These are phyloP conservation scores for Trichosurus vulpecula DNA, from an alignment of 2,797 vertebrate species.

Conservation along the genomic window DNA sequence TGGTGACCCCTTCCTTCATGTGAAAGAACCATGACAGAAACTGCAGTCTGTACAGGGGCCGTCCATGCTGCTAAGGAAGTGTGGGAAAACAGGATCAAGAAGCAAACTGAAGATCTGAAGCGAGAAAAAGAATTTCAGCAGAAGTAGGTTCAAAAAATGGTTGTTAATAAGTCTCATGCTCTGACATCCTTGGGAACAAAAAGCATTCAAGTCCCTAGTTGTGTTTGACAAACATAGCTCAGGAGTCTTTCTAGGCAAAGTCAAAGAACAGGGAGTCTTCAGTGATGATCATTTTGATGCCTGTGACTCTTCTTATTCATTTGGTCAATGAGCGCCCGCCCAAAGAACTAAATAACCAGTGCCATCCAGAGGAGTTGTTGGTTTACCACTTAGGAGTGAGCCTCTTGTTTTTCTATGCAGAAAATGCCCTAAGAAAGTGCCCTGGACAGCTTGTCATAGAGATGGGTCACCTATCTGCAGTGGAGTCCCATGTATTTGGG, in stretches of 20 bases:
- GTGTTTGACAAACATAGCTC: background rate
- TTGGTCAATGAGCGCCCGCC: too few relatives aligned
- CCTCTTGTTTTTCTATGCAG: background rate
- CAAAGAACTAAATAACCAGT: background rate
- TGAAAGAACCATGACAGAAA: constrained; percentile 86
- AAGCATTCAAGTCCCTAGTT: background rate
- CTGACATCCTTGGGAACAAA: background rate
- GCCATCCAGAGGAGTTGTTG: background rate
- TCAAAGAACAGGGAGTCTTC: background rate
- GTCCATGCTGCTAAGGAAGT: constrained; percentile 91
- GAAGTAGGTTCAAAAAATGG: constrained; percentile 62
- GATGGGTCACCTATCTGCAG: background rate
- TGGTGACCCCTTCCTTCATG: constrained; percentile 57
- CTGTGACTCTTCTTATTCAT: background rate
- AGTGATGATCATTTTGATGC: background rate
- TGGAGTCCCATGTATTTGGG: background rate
- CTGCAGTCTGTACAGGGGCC: constrained; percentile 83
- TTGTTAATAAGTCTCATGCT: constrained; percentile 3
- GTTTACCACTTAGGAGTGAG: background rate
- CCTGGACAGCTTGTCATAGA: background rate
- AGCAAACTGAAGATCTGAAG: constrained; percentile 86
- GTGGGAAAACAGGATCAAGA: constrained; percentile 94
- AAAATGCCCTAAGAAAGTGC: background rate
- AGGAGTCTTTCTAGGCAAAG: background rate
- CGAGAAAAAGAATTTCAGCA: constrained; percentile 84